Evolutionary conservation across 2,888 invertebrate genomes (phyloP), one percentile per base, ranked within the genome.

Genomic region (Tachina fera): DNA sequence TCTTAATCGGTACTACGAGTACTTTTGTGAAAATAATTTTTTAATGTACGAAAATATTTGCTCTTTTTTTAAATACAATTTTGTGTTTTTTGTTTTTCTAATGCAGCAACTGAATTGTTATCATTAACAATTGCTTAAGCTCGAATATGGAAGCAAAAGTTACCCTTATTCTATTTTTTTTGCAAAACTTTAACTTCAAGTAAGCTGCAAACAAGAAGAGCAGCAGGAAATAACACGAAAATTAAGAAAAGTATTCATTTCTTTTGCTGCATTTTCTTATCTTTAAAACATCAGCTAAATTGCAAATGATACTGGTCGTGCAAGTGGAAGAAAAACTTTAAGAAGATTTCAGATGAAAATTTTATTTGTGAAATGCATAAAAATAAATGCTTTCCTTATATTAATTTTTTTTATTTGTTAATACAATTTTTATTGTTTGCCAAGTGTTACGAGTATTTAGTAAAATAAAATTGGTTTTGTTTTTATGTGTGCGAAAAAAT

Each of bases 111-210:
- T 68, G 51, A 41, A 56, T 39, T 78, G 61, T 77, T 74, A 77
- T 81, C 56, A 45, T 68, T 71, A 63, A 72, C 74, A 81, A 84
- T 84, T 80, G 76, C 80, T 80, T 65, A 76, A 84, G 51, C 80
- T 65, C 71, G 75, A 79, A 76, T 75, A 60, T 76, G 47, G 39
- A 51, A 67, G 70, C 19, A 84, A 72, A 84, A 77, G 77, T 56
- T 65, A 77, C 76, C 84, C 84, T 76, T 80, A 84, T 31, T 31
- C 6, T 5, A 6, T 31, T 31, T 31, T 31, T 31, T 77, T 60
- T 31, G 13, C 0, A 63, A 74, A 76, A 51, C 47, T 31, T n/a
- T 41, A 68, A 58, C 31, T 22, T n/a, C n/a, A 39, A 49, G 5
- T 10, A 43, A 53, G 53, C 16, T 14, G 45, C 53, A 19, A 78